These are phyloP conservation scores for Caenorhabditis remanei DNA, from an alignment of 1,140 invertebrate species.

Conservation along the genomic window DNA sequence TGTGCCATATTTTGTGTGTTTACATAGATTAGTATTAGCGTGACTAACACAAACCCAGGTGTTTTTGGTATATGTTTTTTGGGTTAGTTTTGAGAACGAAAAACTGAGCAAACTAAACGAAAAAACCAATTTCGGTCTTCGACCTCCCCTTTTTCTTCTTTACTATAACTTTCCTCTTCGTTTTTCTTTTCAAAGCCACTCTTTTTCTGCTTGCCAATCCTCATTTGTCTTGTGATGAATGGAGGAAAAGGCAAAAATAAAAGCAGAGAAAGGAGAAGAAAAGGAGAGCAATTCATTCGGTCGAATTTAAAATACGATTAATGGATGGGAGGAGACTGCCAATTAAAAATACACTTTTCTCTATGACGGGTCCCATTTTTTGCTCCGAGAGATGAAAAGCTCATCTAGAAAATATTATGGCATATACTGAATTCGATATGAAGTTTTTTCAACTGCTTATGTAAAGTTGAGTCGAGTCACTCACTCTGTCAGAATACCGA, in stretches of 20 bases:
- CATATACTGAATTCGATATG: constrained; percentile 41
- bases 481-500: constrained; percentile 19
- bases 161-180: constrained; percentile 36
- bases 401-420: constrained; percentile 30
- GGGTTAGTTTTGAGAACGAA: not conserved
- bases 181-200: constrained; percentile 25
- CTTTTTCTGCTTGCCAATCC: constrained; percentile 41
- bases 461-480: not conserved
- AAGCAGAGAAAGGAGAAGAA: not conserved
- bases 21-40: too few species aligned
- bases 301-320: constrained; percentile 50
- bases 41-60: not conserved
- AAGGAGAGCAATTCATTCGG: constrained; percentile 23
- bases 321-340: constrained; percentile 44
- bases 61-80: not conserved
- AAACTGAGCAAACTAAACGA: constrained; percentile 8
- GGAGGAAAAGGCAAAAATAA: constrained; percentile 53
- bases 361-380: not conserved
- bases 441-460: not conserved
- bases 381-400: not conserved
- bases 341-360: constrained; percentile 27
- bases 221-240: constrained; percentile 54
- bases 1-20: too few species aligned
- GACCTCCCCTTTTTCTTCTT: not conserved
- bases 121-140: constrained; percentile 21